phyloP scores from a whole-genome alignment of 2,113 vertebrate species.

The Sphyrna mokarran region DNA sequence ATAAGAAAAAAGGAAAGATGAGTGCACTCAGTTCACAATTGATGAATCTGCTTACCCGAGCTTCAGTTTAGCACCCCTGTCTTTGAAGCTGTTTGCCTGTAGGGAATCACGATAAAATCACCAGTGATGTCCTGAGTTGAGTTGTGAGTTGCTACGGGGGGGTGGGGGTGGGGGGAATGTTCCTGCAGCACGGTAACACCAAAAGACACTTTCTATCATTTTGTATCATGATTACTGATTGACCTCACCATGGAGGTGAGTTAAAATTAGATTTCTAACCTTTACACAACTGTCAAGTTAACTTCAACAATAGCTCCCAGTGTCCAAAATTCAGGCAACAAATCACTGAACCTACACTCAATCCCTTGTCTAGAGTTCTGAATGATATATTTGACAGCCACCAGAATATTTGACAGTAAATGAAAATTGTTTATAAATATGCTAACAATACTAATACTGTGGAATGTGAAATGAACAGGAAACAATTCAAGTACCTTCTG shows the following conservation, averaged over 20 bases:
- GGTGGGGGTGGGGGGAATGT: no score
- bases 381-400: not conserved
- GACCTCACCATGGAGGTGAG: no score
- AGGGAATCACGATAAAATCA: no score
- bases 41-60: not conserved
- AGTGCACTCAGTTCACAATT: not conserved
- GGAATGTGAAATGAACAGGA: not conserved
- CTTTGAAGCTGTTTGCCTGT: not conserved
- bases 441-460: not conserved
- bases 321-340: not conserved
- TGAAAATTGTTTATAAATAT: not conserved
- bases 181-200: no score
- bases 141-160: not conserved
- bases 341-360: not conserved
- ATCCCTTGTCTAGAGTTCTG: no score
- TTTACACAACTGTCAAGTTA: not conserved
- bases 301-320: not conserved
- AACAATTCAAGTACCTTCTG: conserved; percentile 40
- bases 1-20: not conserved
- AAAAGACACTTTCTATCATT: not conserved
- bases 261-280: no score
- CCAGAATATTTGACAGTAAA: not conserved
- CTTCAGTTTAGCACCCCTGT: not conserved
- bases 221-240: not conserved
- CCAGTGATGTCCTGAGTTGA: not conserved